Percentiles rank a stretch among this genome's conserved stretches.
Conservation (phyloP, 2,113 vertebrate genomes). For the Polyodon spathula region DNA sequence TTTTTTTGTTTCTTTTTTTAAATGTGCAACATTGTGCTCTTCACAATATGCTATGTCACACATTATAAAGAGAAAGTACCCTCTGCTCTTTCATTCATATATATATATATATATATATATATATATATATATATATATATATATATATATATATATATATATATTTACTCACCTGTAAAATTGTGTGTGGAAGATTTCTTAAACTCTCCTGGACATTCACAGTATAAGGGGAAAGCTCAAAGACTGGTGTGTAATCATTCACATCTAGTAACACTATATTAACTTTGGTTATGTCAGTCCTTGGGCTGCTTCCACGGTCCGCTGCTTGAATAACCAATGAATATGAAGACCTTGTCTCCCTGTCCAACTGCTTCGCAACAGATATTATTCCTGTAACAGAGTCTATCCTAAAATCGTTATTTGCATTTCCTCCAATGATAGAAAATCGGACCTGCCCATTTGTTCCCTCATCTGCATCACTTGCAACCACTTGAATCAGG, state of each 20-base stretch:
- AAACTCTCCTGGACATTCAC: conserved; percentile 79
- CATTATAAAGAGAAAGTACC: too few species aligned
- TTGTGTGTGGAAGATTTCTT: conserved; percentile 59
- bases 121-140: too few species aligned
- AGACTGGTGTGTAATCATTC: conserved; percentile 79
- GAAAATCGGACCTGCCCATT: conserved; percentile 88
- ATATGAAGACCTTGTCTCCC: conserved; percentile 66
- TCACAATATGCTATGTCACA: conserved; percentile 4
- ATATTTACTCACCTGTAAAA: conserved; percentile 74
- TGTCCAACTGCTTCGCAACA: conserved; percentile 78
- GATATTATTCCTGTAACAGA: conserved; percentile 83
- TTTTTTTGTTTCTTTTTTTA: conserved; percentile 24
- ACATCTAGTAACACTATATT: conserved; percentile 71
- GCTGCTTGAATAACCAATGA: conserved; percentile 70
- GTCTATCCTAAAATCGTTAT: conserved; percentile 77
- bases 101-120: too few species aligned
- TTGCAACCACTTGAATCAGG: conserved; percentile 71
- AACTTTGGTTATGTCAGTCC: conserved; percentile 64
- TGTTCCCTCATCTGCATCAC: conserved; percentile 77
- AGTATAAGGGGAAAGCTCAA: conserved; percentile 84
- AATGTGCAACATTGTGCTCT: conserved; percentile 27
- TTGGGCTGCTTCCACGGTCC: conserved; percentile 79
- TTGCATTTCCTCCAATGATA: conserved; percentile 55
- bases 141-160: not conserved
- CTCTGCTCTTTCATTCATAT: too few species aligned